Percentiles rank a stretch among this genome's conserved stretches.
These are phyloP conservation scores for Lates calcarifer DNA, from an alignment of 2,113 vertebrate genomes.

Conservation along the genomic window DNA sequence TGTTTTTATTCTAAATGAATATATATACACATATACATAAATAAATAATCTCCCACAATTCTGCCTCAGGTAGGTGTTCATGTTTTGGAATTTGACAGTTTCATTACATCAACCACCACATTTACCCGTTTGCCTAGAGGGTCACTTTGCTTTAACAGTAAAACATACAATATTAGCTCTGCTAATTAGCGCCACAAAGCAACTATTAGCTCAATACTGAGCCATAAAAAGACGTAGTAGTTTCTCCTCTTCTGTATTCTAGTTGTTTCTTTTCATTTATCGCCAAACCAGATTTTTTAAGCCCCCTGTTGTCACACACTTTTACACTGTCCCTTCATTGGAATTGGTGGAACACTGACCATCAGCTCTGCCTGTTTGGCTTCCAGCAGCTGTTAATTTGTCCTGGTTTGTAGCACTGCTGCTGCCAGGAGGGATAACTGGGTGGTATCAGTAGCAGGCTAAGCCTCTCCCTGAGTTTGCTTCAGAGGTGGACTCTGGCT, in stretches of 20 bases:
- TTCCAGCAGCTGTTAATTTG: neutral
- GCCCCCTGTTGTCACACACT: neutral
- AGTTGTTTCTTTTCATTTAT: neutral
- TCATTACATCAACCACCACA: no score
- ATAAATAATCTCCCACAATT: no score
- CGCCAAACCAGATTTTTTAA: neutral
- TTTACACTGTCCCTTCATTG: neutral
- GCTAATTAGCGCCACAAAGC: no score
- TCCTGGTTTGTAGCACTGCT: neutral
- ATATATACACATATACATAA: no score
- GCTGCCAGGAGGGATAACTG: neutral
- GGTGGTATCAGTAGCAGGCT: neutral
- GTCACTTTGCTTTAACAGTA: no score
- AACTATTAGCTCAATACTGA: no score
- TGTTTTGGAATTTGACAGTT: no score
- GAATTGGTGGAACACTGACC: neutral
- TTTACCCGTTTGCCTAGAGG: no score
- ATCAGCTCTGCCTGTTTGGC: neutral
- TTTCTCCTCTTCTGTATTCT: neutral
- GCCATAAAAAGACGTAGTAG: no score
- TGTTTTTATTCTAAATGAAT: no score
- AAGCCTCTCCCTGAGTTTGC: neutral
- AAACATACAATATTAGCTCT: no score
- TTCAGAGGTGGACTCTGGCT: neutral
- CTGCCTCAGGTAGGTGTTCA: no score